Conservation (phyloP, 2,113 vertebrate species). For the Seriola rivoliana region DNA sequence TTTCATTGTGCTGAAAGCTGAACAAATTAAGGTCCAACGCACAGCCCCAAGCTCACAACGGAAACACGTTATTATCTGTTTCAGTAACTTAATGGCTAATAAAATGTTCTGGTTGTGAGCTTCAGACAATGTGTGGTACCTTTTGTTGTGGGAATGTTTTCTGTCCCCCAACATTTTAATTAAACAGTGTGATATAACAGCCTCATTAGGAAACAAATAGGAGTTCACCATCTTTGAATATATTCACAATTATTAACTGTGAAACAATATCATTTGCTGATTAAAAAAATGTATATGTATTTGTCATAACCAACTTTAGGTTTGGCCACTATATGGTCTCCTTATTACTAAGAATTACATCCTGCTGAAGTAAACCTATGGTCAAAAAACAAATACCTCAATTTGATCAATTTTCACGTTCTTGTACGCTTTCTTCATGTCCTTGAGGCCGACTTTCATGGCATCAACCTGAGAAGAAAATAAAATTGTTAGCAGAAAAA, state of each 20-base stretch:
- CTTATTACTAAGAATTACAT: background rate
- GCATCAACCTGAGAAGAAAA: conserved; percentile 90
- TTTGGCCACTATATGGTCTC: background rate
- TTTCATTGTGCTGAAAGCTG: background rate
- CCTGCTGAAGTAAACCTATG: background rate
- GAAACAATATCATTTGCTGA: background rate
- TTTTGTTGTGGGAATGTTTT: too few relatives aligned
- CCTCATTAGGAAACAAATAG: background rate
- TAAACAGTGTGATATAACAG: background rate
- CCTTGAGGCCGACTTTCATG: conserved; percentile 97
- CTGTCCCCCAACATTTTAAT: too few relatives aligned
- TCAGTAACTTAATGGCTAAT: background rate
- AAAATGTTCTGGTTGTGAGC: background rate
- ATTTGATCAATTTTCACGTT: conserved; percentile 97
- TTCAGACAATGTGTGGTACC: background rate
- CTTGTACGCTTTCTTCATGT: conserved; percentile 99
- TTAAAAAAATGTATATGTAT: too few relatives aligned
- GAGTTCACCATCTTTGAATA: background rate
- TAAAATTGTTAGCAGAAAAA: conserved; percentile 9
- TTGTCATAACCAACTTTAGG: too few relatives aligned
- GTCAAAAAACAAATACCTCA: conserved; percentile 85
- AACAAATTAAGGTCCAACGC: background rate
- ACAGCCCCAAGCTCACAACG: background rate
- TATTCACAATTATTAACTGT: background rate
- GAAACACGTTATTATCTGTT: background rate